Percentiles rank a stretch among this genome's conserved stretches.
Conservation (phyloP, 2,888 invertebrate genomes). For the Perizoma affinitatum region DNA sequence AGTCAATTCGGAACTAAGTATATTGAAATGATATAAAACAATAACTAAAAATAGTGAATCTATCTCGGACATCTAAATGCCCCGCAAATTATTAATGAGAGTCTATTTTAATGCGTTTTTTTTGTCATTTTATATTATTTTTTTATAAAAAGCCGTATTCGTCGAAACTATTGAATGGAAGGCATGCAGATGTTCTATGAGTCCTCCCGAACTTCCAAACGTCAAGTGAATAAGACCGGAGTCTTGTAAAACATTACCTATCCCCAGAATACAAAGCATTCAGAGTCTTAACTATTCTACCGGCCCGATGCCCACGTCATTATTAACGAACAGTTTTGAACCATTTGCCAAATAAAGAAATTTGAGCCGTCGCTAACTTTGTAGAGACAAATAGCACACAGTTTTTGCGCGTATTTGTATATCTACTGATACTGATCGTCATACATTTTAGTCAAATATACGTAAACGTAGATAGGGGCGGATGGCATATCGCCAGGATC, state of each 20-base stretch:
- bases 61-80: constrained; percentile 22
- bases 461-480: too few species aligned
- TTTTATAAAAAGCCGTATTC: constrained; percentile 31
- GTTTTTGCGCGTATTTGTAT: background rate
- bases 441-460: too few species aligned
- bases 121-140: constrained; percentile 28
- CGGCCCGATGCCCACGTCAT: constrained; percentile 6
- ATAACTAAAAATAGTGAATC: constrained; percentile 19
- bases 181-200: constrained; percentile 20
- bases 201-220: constrained; percentile 8
- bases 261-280: constrained; percentile 8
- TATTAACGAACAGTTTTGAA: too few species aligned
- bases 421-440: too few species aligned
- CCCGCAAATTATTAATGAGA: constrained; percentile 12
- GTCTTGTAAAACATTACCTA: constrained; percentile 7
- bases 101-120: constrained; percentile 22
- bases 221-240: constrained; percentile 9
- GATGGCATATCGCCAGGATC: too few species aligned
- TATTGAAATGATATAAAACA: background rate
- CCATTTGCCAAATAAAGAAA: too few species aligned
- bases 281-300: constrained; percentile 16
- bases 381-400: too few species aligned
- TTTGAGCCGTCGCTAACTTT: too few species aligned
- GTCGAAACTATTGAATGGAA: constrained; percentile 29
- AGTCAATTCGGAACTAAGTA: background rate